Base-by-base conservation (phyloP, 1,140 invertebrate genomes). In the Mylabris phalerata region DNA sequence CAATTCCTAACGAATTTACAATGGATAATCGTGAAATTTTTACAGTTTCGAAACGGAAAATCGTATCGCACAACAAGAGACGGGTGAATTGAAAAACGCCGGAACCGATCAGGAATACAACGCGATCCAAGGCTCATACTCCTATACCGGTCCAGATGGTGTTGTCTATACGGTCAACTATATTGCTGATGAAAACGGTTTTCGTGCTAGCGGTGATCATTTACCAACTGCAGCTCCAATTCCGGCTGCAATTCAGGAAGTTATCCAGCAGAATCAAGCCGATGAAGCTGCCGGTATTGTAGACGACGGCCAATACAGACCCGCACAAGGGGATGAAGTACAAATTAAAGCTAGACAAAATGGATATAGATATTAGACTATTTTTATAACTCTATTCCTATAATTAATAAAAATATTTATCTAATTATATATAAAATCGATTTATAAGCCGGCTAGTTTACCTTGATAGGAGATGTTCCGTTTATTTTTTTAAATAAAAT, bases 101-200 rank as follows among this genome's bases (percentile, higher is more conserved):
- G 79, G 79, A 27, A 74, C 72, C 55, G 76, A 77, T 25, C 73
- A 79, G 57, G 75, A 78, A 65, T 77, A 78, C 54, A 76, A 79
- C 67, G 73, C 78, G 10, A 79, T 80, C 9, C 76, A 79, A 65
- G 82, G 82, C 45, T 80, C 78, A 7, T 84, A 82, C 71, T 81
- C 79, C 19, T 84, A 82, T 67, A 74, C 79, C 13, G 79, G 77
- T 26, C 79, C 79, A 59, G 77, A 83, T 66, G 78, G 79, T 47
- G 72, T 71, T 60, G 75, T 74, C 11, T 79, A 78, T 51, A 79
- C 79, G 5, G 74, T 81, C 9, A 76, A 75, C 59, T 82, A 81
- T 64, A 70, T 77, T 43, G 80, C 80, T 26, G 80, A 82, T 66
- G 75, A 75, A 48, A 78, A 78, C 66, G 80, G 80, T 50, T 83